Evolutionary conservation across 1,140 invertebrate species (phyloP), one percentile per base, ranked within the genome.

Genomic region (Vanessa tameamea): DNA sequence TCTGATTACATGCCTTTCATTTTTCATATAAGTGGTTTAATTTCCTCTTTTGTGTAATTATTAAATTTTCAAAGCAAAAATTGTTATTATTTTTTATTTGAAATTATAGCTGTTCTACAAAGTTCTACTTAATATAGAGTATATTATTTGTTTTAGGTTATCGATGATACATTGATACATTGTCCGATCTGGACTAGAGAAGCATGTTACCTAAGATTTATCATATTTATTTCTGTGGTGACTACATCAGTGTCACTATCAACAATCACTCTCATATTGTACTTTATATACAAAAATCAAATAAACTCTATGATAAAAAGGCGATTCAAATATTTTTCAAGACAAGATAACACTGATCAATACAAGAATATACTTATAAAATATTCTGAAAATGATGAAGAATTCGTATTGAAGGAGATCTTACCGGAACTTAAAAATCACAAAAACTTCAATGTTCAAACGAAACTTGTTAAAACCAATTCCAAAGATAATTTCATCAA

Each of bases 401-500:
- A 89, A 66, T 92, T 91, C 71, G 84, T 91, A 1, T 61, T 86
- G 11, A 86, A 83, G 73, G 86, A 91, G 69, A 78, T 92, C 15
- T 50, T 91, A 64, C 84, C 89, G 3, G 79, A 74, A 31, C 78
- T 91, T 48, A 84, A 75, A 64, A 76, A 70, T 23, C 77, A 86
- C 23, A 83, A 84, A 75, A 79, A 77, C 71, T 55, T 86, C 26
- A 83, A 85, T 63, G 67, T 87, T 31, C 76, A 86, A 50, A 73
- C 79, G 37, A 80, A 80, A 76, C 81, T 81, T 14, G 81, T 87
- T 9, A 80, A 78, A 71, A 20, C 66, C 1, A 78, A 61, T 23
- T 78, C 76, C 14, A 82, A 77, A 57, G 67, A 78, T 2, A 67
- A 78, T 61, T 73, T 80, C 26, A 77, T 80, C 7, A 82, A 77